Percentiles rank a stretch among this genome's conserved stretches.
Conservation (phyloP, 2,113 vertebrate species). For the Oxyruncus cristatus region DNA sequence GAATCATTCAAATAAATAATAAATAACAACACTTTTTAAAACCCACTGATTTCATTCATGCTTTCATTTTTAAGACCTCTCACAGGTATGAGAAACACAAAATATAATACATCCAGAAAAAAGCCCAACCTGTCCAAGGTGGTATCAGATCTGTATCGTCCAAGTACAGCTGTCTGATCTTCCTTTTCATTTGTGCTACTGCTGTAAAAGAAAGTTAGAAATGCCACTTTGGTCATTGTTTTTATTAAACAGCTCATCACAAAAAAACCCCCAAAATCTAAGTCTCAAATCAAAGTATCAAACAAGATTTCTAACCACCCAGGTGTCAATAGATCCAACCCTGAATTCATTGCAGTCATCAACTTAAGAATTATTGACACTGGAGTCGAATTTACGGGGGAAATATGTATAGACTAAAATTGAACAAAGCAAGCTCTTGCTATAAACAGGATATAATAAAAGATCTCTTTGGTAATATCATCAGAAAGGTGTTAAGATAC, state of each 20-base stretch:
- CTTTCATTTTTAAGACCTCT: not conserved
- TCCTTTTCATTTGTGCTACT: slow-evolving; percentile 55
- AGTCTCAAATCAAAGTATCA: not conserved
- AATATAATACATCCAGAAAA: not conserved
- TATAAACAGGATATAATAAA: not conserved
- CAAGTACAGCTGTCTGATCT: slow-evolving; percentile 66
- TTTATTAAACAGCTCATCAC: not conserved
- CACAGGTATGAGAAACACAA: not conserved
- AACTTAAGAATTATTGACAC: not conserved
- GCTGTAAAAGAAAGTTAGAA: not conserved
- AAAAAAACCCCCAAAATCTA: not conserved
- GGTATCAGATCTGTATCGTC: slow-evolving; percentile 74
- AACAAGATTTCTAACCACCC: not conserved
- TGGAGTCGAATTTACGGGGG: not conserved
- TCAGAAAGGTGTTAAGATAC: not conserved
- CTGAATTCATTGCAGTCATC: not conserved
- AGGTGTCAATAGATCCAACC: not conserved
- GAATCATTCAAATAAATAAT: not conserved
- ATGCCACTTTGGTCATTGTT: not conserved
- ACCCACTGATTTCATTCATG: not conserved
- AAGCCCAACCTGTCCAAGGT: slow-evolving; percentile 73
- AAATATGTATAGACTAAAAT: not conserved
- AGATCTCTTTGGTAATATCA: not conserved
- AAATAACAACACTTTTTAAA: not conserved
- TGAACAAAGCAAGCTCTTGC: not conserved